Percentiles rank a stretch among this genome's conserved stretches.
Conservation (phyloP, 2,113 vertebrate genomes). For the Callopanchax toddi region DNA sequence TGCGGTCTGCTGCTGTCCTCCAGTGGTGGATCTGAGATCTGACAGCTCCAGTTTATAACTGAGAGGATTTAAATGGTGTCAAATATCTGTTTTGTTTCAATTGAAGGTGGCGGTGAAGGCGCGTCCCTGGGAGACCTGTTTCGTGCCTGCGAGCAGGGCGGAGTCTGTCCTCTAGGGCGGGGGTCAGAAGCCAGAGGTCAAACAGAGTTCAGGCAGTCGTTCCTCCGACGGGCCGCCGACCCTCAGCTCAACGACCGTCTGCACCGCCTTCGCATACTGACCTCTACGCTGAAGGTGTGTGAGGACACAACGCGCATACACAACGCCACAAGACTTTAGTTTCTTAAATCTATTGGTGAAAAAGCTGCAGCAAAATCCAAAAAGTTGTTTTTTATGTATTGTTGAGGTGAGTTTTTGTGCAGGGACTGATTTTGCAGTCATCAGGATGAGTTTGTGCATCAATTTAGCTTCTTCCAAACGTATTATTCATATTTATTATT, state of each 20-base stretch:
- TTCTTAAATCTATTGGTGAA: too few relatives aligned
- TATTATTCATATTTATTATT: too few relatives aligned
- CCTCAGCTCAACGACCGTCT: constrained; percentile 96
- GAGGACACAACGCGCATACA: too few relatives aligned
- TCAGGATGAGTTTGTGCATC: too few relatives aligned
- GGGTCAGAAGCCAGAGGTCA: constrained; percentile 87
- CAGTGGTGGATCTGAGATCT: constrained; percentile 26
- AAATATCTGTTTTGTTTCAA: neutral
- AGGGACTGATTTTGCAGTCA: too few relatives aligned
- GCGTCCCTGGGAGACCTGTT: constrained; percentile 92
- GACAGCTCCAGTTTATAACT: neutral
- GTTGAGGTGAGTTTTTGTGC: too few relatives aligned
- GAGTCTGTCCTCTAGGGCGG: constrained; percentile 91
- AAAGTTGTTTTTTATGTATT: too few relatives aligned
- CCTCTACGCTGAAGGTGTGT: constrained; percentile 97
- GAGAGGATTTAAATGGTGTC: neutral
- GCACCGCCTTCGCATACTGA: constrained; percentile 94
- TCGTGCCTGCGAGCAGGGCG: constrained; percentile 91
- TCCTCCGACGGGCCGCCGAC: constrained; percentile 91
- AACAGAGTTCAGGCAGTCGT: constrained; percentile 91
- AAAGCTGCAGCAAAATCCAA: too few relatives aligned
- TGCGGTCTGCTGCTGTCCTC: constrained; percentile 45
- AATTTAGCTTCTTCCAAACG: neutral
- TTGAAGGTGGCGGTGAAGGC: constrained; percentile 64
- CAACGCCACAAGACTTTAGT: too few relatives aligned